phyloP scores from a whole-genome alignment of 2,888 invertebrate genomes.

The Hypomecis punctinalis region DNA sequence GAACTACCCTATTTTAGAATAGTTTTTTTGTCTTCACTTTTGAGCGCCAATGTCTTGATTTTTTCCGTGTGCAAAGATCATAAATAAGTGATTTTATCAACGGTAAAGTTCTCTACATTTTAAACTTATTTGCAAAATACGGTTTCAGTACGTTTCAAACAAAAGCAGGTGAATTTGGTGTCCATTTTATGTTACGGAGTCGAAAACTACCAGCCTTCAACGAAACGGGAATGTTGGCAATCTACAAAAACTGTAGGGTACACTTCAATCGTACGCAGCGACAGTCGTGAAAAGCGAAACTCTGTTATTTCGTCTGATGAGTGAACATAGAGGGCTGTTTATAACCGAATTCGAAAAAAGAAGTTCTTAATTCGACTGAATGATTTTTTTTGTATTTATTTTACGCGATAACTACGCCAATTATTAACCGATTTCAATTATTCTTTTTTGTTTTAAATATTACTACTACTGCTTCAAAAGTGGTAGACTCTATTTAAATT shows the following conservation, averaged over 20 bases:
- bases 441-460: too few species aligned
- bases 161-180: slow-evolving; percentile 28
- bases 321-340: slow-evolving; percentile 13
- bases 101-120: too few species aligned
- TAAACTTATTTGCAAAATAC: neutral
- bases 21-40: too few species aligned
- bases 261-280: slow-evolving; percentile 31
- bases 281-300: slow-evolving; percentile 31
- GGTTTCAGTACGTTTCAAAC: neutral
- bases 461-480: too few species aligned
- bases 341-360: neutral
- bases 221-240: slow-evolving; percentile 33
- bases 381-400: neutral
- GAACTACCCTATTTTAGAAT: too few species aligned
- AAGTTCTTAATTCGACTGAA: too few species aligned
- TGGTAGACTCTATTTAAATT: too few species aligned
- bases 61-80: too few species aligned
- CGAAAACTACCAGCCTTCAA: slow-evolving; percentile 26
- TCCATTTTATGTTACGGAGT: slow-evolving; percentile 25
- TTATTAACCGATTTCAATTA: neutral
- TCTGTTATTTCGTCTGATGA: slow-evolving; percentile 29
- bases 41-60: too few species aligned
- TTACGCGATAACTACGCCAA: neutral
- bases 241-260: slow-evolving; percentile 36
- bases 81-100: too few species aligned